Conservation (phyloP, 2,888 invertebrate species). For the Scaptomyza tumidula region DNA sequence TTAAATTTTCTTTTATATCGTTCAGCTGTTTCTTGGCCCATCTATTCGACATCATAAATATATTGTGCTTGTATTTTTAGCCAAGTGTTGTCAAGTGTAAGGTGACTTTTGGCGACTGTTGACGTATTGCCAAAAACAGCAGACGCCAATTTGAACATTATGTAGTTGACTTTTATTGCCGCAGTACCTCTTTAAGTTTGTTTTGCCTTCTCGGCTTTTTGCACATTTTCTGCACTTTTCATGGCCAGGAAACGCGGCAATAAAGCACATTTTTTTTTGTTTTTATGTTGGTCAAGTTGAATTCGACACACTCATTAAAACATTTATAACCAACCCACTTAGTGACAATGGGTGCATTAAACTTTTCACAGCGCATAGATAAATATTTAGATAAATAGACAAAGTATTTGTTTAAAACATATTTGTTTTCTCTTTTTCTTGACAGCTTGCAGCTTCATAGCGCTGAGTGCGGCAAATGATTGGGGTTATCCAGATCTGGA, state of each 20-base stretch:
- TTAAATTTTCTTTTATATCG: slow-evolving; percentile 3
- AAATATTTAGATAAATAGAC: slow-evolving; percentile 14
- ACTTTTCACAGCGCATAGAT: slow-evolving; percentile 35
- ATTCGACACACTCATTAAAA: slow-evolving; percentile 34
- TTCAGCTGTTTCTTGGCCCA: slow-evolving; percentile 22
- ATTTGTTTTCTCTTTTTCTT: slow-evolving; percentile 4
- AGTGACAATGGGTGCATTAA: slow-evolving; percentile 41
- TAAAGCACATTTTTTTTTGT: not conserved
- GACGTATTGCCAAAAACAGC: slow-evolving; percentile 60
- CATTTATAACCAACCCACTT: not conserved
- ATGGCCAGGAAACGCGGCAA: slow-evolving; percentile 31
- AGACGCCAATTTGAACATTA: slow-evolving; percentile 31
- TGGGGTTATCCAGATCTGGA: slow-evolving; percentile 83
- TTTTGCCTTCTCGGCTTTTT: slow-evolving; percentile 12
- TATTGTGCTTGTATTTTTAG: slow-evolving; percentile 66
- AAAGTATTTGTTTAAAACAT: not conserved
- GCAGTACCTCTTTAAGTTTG: not conserved
- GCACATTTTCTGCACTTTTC: slow-evolving; percentile 23
- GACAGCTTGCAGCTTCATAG: slow-evolving; percentile 61
- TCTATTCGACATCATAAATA: slow-evolving; percentile 59
- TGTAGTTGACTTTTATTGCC: slow-evolving; percentile 30
- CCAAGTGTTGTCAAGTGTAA: slow-evolving; percentile 71
- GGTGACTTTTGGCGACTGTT: slow-evolving; percentile 53
- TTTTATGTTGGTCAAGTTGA: slow-evolving; percentile 66
- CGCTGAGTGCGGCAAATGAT: slow-evolving; percentile 54